A percentile compares a stretch with the other conserved stretches of the same genome.
phyloP scores from a whole-genome alignment of 2,113 vertebrate species.

The Origma solitaria region DNA sequence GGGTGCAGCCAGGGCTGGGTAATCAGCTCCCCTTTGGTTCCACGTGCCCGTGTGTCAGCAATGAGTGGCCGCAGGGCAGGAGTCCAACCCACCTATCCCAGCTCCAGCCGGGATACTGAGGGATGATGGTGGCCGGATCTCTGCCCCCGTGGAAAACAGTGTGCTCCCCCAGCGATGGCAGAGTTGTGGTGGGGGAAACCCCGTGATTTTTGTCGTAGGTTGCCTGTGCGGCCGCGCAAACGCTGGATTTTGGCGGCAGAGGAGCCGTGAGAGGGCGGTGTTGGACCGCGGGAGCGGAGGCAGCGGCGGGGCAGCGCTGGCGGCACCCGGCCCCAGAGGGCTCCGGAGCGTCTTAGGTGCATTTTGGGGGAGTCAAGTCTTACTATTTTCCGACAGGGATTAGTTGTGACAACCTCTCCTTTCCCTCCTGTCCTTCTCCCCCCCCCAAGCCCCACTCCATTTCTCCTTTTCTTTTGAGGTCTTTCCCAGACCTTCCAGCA shows the following conservation, averaged over 20 bases:
- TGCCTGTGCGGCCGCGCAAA: rapidly evolving
- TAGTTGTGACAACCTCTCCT: too few relatives aligned
- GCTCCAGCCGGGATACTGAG: rapidly evolving
- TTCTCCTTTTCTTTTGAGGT: background rate
- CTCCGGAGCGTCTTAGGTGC: background rate
- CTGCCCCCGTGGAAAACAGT: rapidly evolving
- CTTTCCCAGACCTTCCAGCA: background rate
- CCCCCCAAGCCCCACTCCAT: too few relatives aligned
- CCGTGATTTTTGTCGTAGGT: rapidly evolving
- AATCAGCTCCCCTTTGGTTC: rapidly evolving
- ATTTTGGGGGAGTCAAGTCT: background rate
- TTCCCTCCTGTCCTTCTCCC: background rate
- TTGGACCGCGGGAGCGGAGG: background rate
- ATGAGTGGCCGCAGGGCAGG: rapidly evolving
- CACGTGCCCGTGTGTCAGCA: rapidly evolving
- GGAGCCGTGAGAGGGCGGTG: slow-evolving; percentile 65
- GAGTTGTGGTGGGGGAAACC: rapidly evolving
- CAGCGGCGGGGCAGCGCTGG: background rate
- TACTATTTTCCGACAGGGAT: background rate
- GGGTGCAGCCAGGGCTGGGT: background rate
- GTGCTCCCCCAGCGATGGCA: rapidly evolving
- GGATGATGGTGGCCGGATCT: background rate
- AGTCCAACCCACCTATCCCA: background rate
- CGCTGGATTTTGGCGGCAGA: rapidly evolving
- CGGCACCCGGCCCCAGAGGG: background rate